Evolutionary conservation across 2,888 invertebrate species (phyloP).

Genomic region (Amphipoea oculea): DNA sequence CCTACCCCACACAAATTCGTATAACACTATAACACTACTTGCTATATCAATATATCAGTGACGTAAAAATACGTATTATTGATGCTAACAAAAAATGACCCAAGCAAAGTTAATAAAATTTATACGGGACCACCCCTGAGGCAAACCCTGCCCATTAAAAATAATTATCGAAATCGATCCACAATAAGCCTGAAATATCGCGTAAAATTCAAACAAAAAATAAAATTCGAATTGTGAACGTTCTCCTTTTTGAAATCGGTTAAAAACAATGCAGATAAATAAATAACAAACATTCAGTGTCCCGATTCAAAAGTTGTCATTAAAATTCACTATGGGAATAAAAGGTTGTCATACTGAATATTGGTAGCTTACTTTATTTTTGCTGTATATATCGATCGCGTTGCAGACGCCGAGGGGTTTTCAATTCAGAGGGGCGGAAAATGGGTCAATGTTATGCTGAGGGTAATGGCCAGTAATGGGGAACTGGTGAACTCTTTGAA

Average conservation of each 20-base stretch:
- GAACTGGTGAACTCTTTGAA: conserved; percentile 4
- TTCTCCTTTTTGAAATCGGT: not conserved
- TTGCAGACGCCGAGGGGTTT: not conserved
- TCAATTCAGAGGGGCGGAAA: conserved; percentile 47
- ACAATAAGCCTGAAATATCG: not conserved
- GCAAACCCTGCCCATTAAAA: not conserved
- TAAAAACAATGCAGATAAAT: not conserved
- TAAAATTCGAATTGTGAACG: not conserved
- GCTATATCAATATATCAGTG: too few species aligned
- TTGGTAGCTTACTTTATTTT: not conserved
- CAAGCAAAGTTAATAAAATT: too few species aligned
- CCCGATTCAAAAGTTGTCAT: not conserved
- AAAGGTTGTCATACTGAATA: not conserved
- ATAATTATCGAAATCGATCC: not conserved
- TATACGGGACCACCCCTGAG: too few species aligned
- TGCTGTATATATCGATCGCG: conserved; percentile 41
- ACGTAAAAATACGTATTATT: not conserved
- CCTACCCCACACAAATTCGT: too few species aligned
- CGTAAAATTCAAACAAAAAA: not conserved
- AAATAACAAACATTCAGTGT: not conserved
- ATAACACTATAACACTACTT: too few species aligned
- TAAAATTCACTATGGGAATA: conserved; percentile 12
- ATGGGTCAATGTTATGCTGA: conserved; percentile 56
- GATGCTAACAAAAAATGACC: not conserved
- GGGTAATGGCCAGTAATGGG: conserved; percentile 18